Percentiles rank a stretch among this genome's conserved stretches.
These are phyloP conservation scores for Agrilus planipennis DNA, from an alignment of 1,140 invertebrate species.

Conservation along the genomic window DNA sequence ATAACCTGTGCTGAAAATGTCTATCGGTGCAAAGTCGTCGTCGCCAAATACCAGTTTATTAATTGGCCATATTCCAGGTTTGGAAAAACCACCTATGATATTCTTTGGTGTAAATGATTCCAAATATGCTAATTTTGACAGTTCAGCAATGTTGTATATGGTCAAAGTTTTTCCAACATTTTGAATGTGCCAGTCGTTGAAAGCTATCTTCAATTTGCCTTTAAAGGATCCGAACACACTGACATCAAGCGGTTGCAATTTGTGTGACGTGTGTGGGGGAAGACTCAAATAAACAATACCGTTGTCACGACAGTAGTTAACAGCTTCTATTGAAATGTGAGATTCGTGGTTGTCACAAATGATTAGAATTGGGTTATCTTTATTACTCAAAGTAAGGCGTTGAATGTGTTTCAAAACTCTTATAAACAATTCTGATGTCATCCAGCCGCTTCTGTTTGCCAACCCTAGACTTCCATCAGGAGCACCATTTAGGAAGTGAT, in stretches of 20 bases:
- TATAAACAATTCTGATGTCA: slow-evolving; percentile 5
- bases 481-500: neutral
- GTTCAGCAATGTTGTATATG: slow-evolving; percentile 1
- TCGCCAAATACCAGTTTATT: slow-evolving; percentile 9
- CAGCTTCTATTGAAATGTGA: neutral
- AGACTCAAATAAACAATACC: slow-evolving; percentile 4
- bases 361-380: neutral
- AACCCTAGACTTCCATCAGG: neutral
- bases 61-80: neutral
- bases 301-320: slow-evolving; percentile 4
- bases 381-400: neutral
- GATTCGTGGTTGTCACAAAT: slow-evolving; percentile 3
- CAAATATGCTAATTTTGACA: neutral
- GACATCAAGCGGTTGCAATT: neutral
- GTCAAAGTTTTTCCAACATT: slow-evolving; percentile 7
- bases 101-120: slow-evolving; percentile 1
- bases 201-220: neutral
- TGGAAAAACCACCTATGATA: neutral
- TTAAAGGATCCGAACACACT: slow-evolving; percentile 5
- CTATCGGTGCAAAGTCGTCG: slow-evolving; percentile 3
- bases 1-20: neutral
- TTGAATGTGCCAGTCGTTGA: slow-evolving; percentile 1
- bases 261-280: slow-evolving; percentile 3
- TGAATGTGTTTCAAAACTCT: slow-evolving; percentile 1
- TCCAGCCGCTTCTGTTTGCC: slow-evolving; percentile 8